Conservation (phyloP, 2,888 invertebrate species). For the Cantharis flavilabris region DNA sequence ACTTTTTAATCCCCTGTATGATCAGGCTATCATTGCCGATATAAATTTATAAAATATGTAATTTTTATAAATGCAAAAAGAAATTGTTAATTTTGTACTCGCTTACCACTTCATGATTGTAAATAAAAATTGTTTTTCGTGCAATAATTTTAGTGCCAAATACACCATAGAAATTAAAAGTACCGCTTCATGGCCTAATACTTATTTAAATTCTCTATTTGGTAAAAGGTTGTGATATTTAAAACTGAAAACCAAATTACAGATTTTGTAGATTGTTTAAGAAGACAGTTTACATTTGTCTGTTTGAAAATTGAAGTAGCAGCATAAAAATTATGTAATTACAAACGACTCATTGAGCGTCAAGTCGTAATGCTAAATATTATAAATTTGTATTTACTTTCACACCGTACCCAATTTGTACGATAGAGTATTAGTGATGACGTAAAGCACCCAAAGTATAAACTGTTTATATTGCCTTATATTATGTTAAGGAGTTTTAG, state of each 20-base stretch:
- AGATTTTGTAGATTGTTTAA: not conserved
- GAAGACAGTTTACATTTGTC: not conserved
- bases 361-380: not conserved
- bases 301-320: not conserved
- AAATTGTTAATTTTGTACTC: not conserved
- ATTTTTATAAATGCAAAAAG: not conserved
- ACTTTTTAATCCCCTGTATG: not conserved
- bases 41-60: not conserved
- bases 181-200: not conserved
- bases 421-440: not conserved
- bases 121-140: not conserved
- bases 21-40: not conserved
- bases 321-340: not conserved
- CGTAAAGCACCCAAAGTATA: too few species aligned
- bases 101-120: not conserved
- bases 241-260: not conserved
- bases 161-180: not conserved
- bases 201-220: not conserved
- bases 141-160: not conserved
- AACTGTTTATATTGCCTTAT: too few species aligned
- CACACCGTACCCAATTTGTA: conserved; percentile 3
- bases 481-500: too few species aligned
- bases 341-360: not conserved
- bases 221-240: not conserved
- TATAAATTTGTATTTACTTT: not conserved